Evolutionary conservation across 2,888 invertebrate species (phyloP).

Genomic region (Stenurella melanura): DNA sequence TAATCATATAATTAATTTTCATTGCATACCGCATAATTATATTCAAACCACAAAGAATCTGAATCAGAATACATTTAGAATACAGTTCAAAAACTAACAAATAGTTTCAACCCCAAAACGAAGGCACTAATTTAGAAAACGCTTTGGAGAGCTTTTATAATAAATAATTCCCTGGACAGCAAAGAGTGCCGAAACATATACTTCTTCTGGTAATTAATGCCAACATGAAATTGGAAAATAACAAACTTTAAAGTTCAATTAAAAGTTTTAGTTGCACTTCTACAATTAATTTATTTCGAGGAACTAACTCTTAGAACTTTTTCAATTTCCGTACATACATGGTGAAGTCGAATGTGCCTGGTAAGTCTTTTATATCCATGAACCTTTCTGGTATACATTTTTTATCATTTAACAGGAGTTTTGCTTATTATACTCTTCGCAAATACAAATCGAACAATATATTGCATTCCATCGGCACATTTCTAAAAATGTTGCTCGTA

Average conservation of each 20-base stretch:
- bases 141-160: neutral
- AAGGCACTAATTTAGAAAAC: too few relatives aligned
- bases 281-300: slow-evolving; percentile 21
- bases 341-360: neutral
- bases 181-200: neutral
- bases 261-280: slow-evolving; percentile 15
- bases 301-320: slow-evolving; percentile 16
- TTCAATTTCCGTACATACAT: slow-evolving; percentile 11
- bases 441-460: too few relatives aligned
- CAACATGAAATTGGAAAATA: neutral
- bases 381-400: neutral
- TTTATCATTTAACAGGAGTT: too few relatives aligned
- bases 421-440: too few relatives aligned
- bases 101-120: too few relatives aligned
- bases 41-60: too few relatives aligned
- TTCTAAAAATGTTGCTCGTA: too few relatives aligned
- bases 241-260: slow-evolving; percentile 9
- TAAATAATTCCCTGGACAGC: neutral
- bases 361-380: neutral
- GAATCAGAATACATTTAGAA: too few relatives aligned
- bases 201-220: neutral
- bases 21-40: too few relatives aligned
- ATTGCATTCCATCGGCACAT: too few relatives aligned
- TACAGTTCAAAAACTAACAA: too few relatives aligned
- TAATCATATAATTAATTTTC: too few relatives aligned